Evolutionary conservation across 2,888 invertebrate genomes (phyloP).

Genomic region (Campoplex capitator): DNA sequence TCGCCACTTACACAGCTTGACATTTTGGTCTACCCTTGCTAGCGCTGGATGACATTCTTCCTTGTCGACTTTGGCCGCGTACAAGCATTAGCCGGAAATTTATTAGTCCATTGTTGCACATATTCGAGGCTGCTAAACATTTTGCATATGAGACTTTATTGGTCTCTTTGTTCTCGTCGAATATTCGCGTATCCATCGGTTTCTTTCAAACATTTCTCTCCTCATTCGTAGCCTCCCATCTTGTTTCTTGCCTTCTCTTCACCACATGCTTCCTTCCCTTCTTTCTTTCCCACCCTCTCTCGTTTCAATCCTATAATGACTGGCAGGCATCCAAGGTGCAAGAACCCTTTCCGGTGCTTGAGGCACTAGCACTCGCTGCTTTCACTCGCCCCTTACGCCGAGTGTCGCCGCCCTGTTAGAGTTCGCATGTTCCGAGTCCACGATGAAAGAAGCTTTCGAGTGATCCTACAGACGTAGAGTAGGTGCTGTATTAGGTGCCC

Average conservation of each 20-base stretch:
- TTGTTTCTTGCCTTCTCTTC: background rate
- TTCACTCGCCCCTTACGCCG: conserved; percentile 18
- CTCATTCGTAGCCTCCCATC: background rate
- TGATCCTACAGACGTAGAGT: conserved; percentile 48
- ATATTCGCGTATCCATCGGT: background rate
- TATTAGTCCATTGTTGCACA: conserved; percentile 71
- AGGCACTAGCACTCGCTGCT: conserved; percentile 40
- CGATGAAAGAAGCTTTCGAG: conserved; percentile 59
- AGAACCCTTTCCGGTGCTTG: conserved; percentile 61
- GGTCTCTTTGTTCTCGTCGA: background rate
- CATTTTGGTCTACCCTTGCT: conserved; percentile 62
- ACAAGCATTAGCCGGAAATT: conserved; percentile 55
- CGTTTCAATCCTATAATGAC: conserved; percentile 46
- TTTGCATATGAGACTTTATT: conserved; percentile 70
- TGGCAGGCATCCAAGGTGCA: conserved; percentile 60
- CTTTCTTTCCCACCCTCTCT: conserved; percentile 4
- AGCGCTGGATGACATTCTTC: background rate
- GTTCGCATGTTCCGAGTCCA: conserved; percentile 46
- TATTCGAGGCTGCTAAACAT: conserved; percentile 46
- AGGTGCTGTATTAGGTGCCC: conserved; percentile 21
- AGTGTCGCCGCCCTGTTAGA: conserved; percentile 67
- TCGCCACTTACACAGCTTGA: conserved; percentile 80
- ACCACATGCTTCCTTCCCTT: conserved; percentile 16
- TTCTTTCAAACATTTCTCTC: background rate
- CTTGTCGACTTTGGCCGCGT: background rate